phyloP scores from a whole-genome alignment of 30 jellyfish, hydroid and myxozoan genomes.

The Pseudorhiza aurosa region DNA sequence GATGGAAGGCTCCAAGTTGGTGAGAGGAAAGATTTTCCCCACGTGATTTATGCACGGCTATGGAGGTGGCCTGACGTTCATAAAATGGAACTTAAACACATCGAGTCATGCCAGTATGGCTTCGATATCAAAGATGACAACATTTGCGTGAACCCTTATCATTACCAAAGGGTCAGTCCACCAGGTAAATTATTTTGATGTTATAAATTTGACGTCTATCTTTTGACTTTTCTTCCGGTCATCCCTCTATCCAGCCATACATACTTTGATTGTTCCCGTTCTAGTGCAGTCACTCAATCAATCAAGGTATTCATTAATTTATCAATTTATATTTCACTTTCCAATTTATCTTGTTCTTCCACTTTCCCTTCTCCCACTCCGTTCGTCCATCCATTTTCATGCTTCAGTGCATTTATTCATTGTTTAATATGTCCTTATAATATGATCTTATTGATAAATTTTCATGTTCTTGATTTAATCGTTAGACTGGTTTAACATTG shows the following conservation, averaged over 20 bases:
- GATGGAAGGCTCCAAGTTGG: conserved; percentile 99
- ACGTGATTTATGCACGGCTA: conserved; percentile 89
- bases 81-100: conserved; percentile 89
- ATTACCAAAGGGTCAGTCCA: conserved; percentile 94
- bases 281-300: too few species aligned
- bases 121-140: conserved; percentile 90
- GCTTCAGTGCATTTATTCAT: background rate
- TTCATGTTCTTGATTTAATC: background rate
- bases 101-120: conserved; percentile 85
- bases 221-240: background rate
- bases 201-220: background rate
- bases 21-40: conserved; percentile 97
- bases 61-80: conserved; percentile 99
- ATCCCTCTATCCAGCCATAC: background rate
- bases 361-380: too few species aligned
- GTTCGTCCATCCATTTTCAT: background rate
- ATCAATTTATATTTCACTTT: too few species aligned
- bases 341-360: too few species aligned
- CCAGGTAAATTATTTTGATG: conserved; percentile 73
- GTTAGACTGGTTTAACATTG: conserved; percentile 78
- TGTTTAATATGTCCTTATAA: background rate
- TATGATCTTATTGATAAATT: background rate
- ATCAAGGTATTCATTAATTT: too few species aligned
- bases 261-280: too few species aligned
- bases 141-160: conserved; percentile 96